Conservation (phyloP, 92 coral and sea anemone species). For the Metridium senile region DNA sequence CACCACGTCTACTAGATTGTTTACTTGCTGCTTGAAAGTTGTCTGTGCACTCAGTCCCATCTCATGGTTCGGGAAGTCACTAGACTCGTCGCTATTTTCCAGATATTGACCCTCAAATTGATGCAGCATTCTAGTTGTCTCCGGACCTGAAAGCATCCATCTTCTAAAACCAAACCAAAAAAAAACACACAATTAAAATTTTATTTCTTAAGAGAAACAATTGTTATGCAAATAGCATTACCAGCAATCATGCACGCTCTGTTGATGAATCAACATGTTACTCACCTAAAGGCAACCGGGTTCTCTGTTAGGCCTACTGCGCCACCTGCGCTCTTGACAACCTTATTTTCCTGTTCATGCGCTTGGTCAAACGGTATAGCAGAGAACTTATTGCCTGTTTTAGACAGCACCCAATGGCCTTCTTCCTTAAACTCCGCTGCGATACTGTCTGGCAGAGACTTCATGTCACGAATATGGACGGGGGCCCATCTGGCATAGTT, state of each 20-base stretch:
- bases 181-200: background rate
- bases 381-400: slow-evolving; percentile 48
- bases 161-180: slow-evolving; percentile 27
- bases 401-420: slow-evolving; percentile 68
- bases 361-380: slow-evolving; percentile 65
- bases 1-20: slow-evolving; percentile 46
- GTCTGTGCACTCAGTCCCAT: slow-evolving; percentile 53
- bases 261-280: background rate
- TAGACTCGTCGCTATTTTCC: slow-evolving; percentile 18
- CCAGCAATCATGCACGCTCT: too few relatives aligned
- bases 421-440: slow-evolving; percentile 38
- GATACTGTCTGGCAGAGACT: slow-evolving; percentile 49
- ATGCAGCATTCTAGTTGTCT: slow-evolving; percentile 39
- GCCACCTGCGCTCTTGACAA: slow-evolving; percentile 53
- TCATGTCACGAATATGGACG: slow-evolving; percentile 65
- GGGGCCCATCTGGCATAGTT: slow-evolving; percentile 71
- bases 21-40: slow-evolving; percentile 50
- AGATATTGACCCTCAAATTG: slow-evolving; percentile 58
- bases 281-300: slow-evolving; percentile 36
- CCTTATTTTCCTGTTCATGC: slow-evolving; percentile 61
- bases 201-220: too few relatives aligned
- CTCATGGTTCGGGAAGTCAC: slow-evolving; percentile 39
- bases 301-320: slow-evolving; percentile 63
- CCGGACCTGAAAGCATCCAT: slow-evolving; percentile 74
- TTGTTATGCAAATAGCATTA: too few relatives aligned